phyloP scores from a whole-genome alignment of 2,797 vertebrate species.

The Neosilurus mollespiculum region DNA sequence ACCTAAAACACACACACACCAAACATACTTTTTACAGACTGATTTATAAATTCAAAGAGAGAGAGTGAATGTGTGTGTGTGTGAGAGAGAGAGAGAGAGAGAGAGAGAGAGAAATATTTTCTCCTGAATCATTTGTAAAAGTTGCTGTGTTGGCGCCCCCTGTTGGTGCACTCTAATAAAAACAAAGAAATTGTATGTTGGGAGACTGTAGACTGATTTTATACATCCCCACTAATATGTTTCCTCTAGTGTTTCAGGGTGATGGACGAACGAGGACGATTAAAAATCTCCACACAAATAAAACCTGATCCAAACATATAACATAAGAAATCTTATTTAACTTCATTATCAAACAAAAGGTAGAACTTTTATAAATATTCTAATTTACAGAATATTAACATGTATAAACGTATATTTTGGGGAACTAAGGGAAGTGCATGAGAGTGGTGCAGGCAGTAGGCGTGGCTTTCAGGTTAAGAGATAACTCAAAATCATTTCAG shows the following conservation, averaged over 20 bases:
- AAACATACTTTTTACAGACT: neutral
- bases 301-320: no score
- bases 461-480: neutral
- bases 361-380: neutral
- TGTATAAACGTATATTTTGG: neutral
- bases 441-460: neutral
- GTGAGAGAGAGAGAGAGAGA: neutral
- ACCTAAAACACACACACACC: slow-evolving; percentile 59
- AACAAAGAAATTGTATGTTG: neutral
- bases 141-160: neutral
- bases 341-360: neutral
- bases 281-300: neutral
- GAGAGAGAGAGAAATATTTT: neutral
- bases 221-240: no score
- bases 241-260: no score
- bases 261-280: neutral
- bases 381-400: neutral
- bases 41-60: neutral
- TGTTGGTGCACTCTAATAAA: neutral
- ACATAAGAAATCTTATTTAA: no score
- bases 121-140: neutral
- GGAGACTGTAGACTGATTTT: neutral
- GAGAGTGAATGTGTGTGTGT: no score
- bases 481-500: neutral
- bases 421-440: neutral